Evolutionary conservation across 2,113 vertebrate genomes (phyloP), one percentile per base, ranked within the genome.

Genomic region (Oxygymnocypris stewartii): DNA sequence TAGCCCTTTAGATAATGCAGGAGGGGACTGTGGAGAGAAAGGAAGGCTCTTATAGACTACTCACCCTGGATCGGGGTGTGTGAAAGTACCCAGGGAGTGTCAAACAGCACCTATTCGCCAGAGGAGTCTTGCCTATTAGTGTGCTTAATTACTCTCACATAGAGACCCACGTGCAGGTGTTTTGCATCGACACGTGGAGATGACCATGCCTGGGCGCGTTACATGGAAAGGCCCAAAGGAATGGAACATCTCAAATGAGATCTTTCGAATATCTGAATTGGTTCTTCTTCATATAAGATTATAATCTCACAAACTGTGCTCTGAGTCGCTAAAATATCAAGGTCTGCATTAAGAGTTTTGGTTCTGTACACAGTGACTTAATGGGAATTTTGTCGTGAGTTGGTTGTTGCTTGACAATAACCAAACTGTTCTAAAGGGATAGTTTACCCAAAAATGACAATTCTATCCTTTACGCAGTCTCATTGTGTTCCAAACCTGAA

Each of bases 1-100:
- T 87, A 91, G 86, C 57, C 75, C 83, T 88, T 91, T 87, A 91
- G 88, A 65, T 84, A 79, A 82, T 63, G 69, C 79, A 88, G 79
- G 51, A 85, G 82, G 75, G 78, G 79, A 74, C 77, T 42, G 84
- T 63, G 40, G 79, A 87, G 86, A 87, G 79, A 42, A 73, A 76
- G 13, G 42, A 65, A 23, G 18, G 69, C 71, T 88, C n/a, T 31
- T 81, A 85, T 25, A 44, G 28, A 74, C 63, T 90, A 89, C 90
- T 90, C 86, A 71, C 35, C 79, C 67, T 79, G 18, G 57, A 80
- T 80, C 67, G 78, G 88, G 54, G 82, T 69, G 78, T 67, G 57
- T 54, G 37, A 85, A 81, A 77, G 63, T 71, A 86, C 84, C 88
- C 67, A 28, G 89, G 85, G 89, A 87, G 79, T 51, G 83, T 90